Evolutionary conservation across 2,797 vertebrate species (phyloP), one percentile per base, ranked within the genome.

Genomic region (Botia kubotai): DNA sequence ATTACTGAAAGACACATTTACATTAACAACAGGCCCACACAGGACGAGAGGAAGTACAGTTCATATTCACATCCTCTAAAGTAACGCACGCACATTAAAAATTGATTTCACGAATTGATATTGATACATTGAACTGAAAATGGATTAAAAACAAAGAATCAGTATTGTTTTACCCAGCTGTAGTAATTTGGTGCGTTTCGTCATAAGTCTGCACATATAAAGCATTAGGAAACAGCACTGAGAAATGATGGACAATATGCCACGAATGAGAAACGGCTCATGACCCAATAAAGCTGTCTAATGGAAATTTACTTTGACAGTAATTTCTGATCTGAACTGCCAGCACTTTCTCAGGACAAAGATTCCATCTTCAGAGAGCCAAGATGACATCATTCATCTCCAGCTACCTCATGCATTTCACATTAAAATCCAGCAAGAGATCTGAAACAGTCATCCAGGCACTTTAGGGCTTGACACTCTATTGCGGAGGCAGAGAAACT

Each of bases 401-500:
- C 48, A 71, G 77, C 79, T 71, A 81, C 58, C 46, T 78, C 79
- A 68, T 65, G 72, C 83, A 86, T 85, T 80, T 86, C 75, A 70
- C 55, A 81, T 72, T 87, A 70, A 82, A 82, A 77, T 71, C 67
- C 81, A 78, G 75, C 70, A 26, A 86, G 23, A 69, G 65, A 81
- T 78, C 74, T 63, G 68, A 76, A 26, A 69, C 53, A 80, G 76
- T 70, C 39, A 80, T 74, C 79, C 62, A 78, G n/a, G 69, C 55
- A 65, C 75, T 79, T 79, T 68, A 73, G 76, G 73, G 72, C 70
- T 16, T 50, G 79, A 46, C 74, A 68, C 58, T 79, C 72, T 65
- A 50, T 43, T 36, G 67, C 4, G 4, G 21, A 67, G 39, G 62
- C 63, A 16, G 19, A 33, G 67, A 16, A 66, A 63, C 67, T 57